Base-by-base conservation (phyloP, 2,888 invertebrate species). In the Drosophila helvetica region DNA sequence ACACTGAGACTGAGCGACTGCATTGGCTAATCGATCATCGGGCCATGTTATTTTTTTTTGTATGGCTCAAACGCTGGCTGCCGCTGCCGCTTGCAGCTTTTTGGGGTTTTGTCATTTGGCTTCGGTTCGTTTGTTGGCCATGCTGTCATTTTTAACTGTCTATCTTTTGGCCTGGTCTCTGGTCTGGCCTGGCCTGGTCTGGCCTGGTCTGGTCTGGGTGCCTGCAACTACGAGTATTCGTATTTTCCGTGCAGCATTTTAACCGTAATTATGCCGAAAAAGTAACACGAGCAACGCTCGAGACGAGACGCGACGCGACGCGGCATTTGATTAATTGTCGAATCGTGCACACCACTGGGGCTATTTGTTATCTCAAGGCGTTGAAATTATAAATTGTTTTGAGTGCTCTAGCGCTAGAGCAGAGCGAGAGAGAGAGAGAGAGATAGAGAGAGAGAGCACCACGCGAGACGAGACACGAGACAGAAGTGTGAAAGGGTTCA, bases 321-420 rank as follows among this genome's bases (percentile, higher is more conserved):
- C 60, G 66, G 55, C 67, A 52, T 72, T 74, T 84, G 84, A 84
- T 85, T 86, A 85, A 85, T 85, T 85, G 86, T 80, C 73, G 82
- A 85, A 84, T 85, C 84, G 86, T 86, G 85, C 84, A 79, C 74
- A 77, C 78, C 67, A 75, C 77, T 71, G 78, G 74, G 83, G 84
- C 83, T 86, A 86, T 84, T 84, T 84, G 86, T 84, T 85, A 85
- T 86, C 85, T 85, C 68, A 84, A 85, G 85, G 85, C 85, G 85
- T 86, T 85, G 85, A 85, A 86, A 85, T 85, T 85, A 85, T 85
- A 85, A 85, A 85, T 85, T 86, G 85, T 85, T 85, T 86, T 74
- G 66, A 66, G 55, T 55, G 66, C 55, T 55, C 38, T 7, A 38
- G 38, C 19, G 15, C 4, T 22, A 22, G 22, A 22, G 22, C n/a